Evolutionary conservation across 1,140 invertebrate species (phyloP).

Genomic region (Lepidostoma basale): DNA sequence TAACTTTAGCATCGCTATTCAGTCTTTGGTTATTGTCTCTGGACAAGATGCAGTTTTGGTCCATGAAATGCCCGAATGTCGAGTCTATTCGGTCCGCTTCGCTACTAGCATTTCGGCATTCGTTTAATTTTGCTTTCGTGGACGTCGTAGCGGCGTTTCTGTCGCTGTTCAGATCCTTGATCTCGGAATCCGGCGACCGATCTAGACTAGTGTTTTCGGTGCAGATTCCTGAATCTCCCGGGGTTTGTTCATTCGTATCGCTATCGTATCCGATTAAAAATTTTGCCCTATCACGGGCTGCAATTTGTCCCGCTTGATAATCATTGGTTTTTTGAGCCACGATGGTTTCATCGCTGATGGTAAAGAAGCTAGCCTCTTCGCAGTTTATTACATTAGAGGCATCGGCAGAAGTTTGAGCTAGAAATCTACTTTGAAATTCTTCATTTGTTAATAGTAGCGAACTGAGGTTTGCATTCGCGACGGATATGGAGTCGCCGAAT

Average conservation of each 20-base stretch:
- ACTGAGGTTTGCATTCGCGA: constrained; percentile 71
- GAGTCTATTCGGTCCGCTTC: constrained; percentile 47
- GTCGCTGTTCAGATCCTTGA: constrained; percentile 35
- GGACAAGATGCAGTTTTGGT: constrained; percentile 55
- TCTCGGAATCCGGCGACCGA: constrained; percentile 63
- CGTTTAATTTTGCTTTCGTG: not conserved
- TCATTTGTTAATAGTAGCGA: constrained; percentile 64
- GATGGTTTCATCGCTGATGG: constrained; percentile 48
- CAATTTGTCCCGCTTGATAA: constrained; percentile 48
- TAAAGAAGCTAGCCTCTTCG: constrained; percentile 52
- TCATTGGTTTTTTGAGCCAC: not conserved
- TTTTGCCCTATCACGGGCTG: constrained; percentile 60
- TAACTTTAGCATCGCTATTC: constrained; percentile 1
- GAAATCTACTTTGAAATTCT: constrained; percentile 51
- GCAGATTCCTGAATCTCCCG: constrained; percentile 72
- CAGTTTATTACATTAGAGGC: constrained; percentile 39
- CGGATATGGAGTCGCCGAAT: constrained; percentile 62
- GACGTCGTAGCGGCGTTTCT: constrained; percentile 2
- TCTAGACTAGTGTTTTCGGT: constrained; percentile 75
- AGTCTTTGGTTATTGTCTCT: constrained; percentile 32
- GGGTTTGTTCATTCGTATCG: constrained; percentile 56
- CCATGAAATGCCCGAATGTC: constrained; percentile 53
- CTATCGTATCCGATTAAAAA: constrained; percentile 59
- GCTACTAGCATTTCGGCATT: not conserved
- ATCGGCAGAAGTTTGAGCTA: constrained; percentile 36